Base-by-base conservation (phyloP, 37 sponge, comb jelly and placozoan genomes). In the Lycopodina hypogea region DNA sequence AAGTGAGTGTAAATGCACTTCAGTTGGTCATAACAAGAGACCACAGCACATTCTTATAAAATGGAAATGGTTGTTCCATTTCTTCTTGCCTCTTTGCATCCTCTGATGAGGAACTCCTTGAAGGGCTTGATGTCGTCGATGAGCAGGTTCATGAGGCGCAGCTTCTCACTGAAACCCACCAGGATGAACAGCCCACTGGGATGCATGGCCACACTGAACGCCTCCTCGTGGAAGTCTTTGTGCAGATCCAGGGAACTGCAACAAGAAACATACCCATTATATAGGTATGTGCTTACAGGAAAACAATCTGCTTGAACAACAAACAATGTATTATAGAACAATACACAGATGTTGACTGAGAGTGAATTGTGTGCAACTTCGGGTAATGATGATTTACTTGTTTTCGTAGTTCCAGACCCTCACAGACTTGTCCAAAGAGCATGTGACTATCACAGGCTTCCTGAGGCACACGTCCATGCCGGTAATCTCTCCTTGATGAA, bases 91-190 rank as follows among this genome's bases (percentile, higher is more conserved):
- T 97, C 98, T 64, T 93, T 80, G 76, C 98, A 97, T 22, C 96
- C 98, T 56, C 98, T 81, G 42, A 97, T 94, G 39, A 86, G 81
- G 78, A 97, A 87, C 86, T 95, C 98, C 77, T 93, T 94, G 84
- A 92, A 95, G 33, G 88, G 79, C 18, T 93, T 83, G 23, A 97
- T 90, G 69, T 95, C 98, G 41, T 97, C 96, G 36, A 92, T 89
- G 63, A 95, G 92, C 24, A 97, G 78, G 80, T 93, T 95, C 92
- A 97, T 87, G 32, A 97, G 85, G 21, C 98, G 48, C 24, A 97
- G 90, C 42, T 97, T 97, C 82, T 97, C 98, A 71, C 94, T 93
- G 93, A 95, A 97, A 3, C 98, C 98, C 29, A 93, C 98, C 42
- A 97, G 83, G 15, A 94, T 62, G 59, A 89, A 97, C 39, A 97